phyloP scores from a whole-genome alignment of 2,888 invertebrate genomes.

The Griposia aprilina region DNA sequence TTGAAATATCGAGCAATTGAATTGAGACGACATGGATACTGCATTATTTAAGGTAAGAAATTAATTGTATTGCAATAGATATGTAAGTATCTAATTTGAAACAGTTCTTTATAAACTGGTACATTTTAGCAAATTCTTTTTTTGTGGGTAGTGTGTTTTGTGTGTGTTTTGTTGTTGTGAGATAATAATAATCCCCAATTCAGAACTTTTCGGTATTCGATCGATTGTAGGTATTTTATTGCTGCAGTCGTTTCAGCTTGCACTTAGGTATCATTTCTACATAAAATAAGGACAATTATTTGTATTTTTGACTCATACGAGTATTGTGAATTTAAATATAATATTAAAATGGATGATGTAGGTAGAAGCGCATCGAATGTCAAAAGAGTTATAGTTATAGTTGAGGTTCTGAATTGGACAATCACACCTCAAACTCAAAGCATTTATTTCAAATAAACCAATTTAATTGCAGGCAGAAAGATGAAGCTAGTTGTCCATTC shows the following conservation, averaged over 20 bases:
- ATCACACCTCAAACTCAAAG: no score
- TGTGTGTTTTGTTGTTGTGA: no score
- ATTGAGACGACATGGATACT: slow-evolving; percentile 38
- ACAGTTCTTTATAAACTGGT: not conserved
- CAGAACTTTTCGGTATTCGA: not conserved
- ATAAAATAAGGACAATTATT: not conserved
- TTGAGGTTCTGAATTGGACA: no score
- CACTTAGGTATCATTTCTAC: not conserved
- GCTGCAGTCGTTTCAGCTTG: not conserved
- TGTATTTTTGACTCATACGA: not conserved
- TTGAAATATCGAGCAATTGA: slow-evolving; percentile 8
- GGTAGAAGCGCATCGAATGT: not conserved
- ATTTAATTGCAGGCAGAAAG: no score
- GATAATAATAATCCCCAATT: slow-evolving; percentile 1
- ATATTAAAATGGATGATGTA: not conserved
- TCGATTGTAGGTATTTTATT: not conserved
- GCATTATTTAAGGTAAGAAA: slow-evolving; percentile 49
- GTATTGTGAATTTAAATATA: not conserved
- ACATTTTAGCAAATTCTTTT: not conserved
- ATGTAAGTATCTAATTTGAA: not conserved
- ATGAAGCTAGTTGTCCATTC: no score
- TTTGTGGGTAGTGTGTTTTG: no score
- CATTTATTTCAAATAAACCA: no score
- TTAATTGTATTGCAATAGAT: not conserved
- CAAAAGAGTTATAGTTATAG: not conserved